Evolutionary conservation across 2,113 vertebrate genomes (phyloP).

Genomic region (Spea multiplicata): DNA sequence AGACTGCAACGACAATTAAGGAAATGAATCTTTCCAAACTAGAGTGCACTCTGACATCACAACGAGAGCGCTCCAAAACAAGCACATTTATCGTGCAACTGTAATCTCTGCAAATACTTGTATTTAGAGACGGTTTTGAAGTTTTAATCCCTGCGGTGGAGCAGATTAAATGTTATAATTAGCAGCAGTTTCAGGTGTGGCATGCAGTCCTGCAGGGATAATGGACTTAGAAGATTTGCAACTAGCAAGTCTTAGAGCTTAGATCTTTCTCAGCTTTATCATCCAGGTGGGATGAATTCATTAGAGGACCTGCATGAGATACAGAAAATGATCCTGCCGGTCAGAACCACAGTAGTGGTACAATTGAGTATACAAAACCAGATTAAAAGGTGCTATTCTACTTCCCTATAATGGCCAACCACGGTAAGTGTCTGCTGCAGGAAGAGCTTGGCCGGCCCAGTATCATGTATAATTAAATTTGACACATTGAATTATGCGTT

Average conservation of each 20-base stretch:
- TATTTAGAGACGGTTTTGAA: not conserved
- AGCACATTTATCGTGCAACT: not conserved
- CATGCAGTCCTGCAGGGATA: conserved; percentile 24
- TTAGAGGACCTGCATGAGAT: not conserved
- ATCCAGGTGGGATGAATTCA: not conserved
- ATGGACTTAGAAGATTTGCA: conserved; percentile 18
- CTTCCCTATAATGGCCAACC: too few relatives aligned
- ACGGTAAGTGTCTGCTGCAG: too few relatives aligned
- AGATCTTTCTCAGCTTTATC: conserved; percentile 7
- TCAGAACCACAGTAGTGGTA: too few relatives aligned
- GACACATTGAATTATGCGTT: too few relatives aligned
- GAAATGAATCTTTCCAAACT: too few relatives aligned
- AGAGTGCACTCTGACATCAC: too few relatives aligned
- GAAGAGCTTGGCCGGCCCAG: too few relatives aligned
- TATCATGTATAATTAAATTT: too few relatives aligned
- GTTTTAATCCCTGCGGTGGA: conserved; percentile 30
- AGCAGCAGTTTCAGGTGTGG: conserved; percentile 39
- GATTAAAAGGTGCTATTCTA: too few relatives aligned
- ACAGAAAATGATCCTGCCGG: not conserved
- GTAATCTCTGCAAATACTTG: conserved; percentile 17
- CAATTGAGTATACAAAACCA: too few relatives aligned
- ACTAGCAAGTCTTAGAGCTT: conserved; percentile 22
- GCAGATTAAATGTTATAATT: conserved; percentile 35
- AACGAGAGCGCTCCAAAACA: not conserved
- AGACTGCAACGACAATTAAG: too few relatives aligned